Percentiles rank a stretch among this genome's conserved stretches.
These are phyloP conservation scores for Euspilapteryx auroguttella DNA, from an alignment of 2,888 invertebrate species.

Conservation along the genomic window DNA sequence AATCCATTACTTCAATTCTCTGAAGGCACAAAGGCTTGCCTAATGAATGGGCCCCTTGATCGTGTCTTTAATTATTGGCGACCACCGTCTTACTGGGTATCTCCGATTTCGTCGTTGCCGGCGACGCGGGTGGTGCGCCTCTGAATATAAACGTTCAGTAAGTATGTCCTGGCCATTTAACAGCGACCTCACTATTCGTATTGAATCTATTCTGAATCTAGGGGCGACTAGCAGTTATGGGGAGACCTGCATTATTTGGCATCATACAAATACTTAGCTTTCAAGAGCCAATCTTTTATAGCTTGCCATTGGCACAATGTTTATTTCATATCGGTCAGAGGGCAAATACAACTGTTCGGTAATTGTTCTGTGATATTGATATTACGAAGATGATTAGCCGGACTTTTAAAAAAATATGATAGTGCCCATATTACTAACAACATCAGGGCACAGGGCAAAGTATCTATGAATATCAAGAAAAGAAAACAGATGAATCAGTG, in stretches of 20 bases:
- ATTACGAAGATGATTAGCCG: no score
- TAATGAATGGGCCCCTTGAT: background rate
- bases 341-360: no score
- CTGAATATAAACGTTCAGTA: slow-evolving; percentile 41
- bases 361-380: no score
- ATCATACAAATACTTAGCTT: slow-evolving; percentile 2
- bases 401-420: no score
- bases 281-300: slow-evolving; percentile 4
- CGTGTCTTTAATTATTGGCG: slow-evolving; percentile 1
- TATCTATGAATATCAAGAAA: no score
- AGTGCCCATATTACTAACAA: no score
- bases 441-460: no score
- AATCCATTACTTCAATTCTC: no score
- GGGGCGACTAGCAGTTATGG: no score
- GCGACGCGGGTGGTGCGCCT: slow-evolving; percentile 41
- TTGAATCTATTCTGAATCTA: no score
- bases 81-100: slow-evolving; percentile 17
- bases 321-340: no score
- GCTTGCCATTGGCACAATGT: slow-evolving; percentile 1
- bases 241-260: background rate
- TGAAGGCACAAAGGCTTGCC: background rate
- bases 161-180: slow-evolving; percentile 20
- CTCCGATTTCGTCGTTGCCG: slow-evolving; percentile 32
- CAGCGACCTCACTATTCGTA: slow-evolving; percentile 2
- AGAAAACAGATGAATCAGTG: no score